These are phyloP conservation scores for Xanthia icteritia DNA, from an alignment of 2,888 invertebrate species.

Conservation along the genomic window DNA sequence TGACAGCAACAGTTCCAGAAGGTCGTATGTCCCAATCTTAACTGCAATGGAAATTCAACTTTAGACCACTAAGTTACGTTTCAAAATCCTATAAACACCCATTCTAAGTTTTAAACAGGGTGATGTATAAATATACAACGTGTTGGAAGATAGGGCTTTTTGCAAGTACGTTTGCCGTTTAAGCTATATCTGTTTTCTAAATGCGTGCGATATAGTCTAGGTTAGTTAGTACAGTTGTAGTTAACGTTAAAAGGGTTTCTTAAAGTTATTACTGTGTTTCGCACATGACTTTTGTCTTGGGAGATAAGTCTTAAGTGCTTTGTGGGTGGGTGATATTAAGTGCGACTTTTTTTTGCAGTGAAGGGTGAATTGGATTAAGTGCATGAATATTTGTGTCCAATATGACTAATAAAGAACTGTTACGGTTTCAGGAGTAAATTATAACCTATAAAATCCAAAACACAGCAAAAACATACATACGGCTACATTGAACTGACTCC, in stretches of 20 bases:
- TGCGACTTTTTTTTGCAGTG: neutral
- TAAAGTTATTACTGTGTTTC: slow-evolving; percentile 37
- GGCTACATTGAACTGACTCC: neutral
- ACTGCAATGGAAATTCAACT: neutral
- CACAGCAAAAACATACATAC: too few relatives aligned
- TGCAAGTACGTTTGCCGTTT: slow-evolving; percentile 46
- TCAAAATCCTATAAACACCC: neutral
- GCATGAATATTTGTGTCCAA: neutral
- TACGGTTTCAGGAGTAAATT: neutral
- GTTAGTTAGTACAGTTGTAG: slow-evolving; percentile 42
- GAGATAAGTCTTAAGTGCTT: slow-evolving; percentile 53
- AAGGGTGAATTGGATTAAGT: slow-evolving; percentile 2
- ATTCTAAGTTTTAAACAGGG: slow-evolving; percentile 25
- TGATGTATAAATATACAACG: slow-evolving; percentile 23
- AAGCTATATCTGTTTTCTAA: slow-evolving; percentile 48
- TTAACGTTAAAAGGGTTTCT: slow-evolving; percentile 52
- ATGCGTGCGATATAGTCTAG: slow-evolving; percentile 42
- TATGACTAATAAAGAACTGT: neutral
- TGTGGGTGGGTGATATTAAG: neutral
- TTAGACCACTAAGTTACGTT: accelerated
- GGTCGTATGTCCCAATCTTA: neutral
- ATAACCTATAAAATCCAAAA: neutral
- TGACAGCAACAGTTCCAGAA: accelerated
- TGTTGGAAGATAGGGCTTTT: slow-evolving; percentile 54
- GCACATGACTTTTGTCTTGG: slow-evolving; percentile 52